Evolutionary conservation across 1,140 invertebrate genomes (phyloP).

Genomic region (Phymorhynchus buccinoides): DNA sequence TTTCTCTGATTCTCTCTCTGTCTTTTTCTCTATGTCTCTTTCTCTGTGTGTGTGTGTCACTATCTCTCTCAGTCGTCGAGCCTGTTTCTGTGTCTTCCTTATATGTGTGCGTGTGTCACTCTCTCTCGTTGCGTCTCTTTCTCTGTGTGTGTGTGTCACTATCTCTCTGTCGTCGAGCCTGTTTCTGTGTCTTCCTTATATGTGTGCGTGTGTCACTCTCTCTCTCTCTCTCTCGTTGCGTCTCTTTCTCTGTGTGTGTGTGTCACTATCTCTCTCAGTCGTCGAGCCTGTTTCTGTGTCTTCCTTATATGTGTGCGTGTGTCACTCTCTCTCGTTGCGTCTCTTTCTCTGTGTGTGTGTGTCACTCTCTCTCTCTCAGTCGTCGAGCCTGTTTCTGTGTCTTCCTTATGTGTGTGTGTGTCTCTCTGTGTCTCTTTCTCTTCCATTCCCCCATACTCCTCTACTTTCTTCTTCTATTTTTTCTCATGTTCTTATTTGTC

Average conservation of each 20-base stretch:
- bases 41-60: neutral
- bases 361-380: neutral
- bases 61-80: too few relatives aligned
- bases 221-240: constrained; percentile 5
- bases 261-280: too few relatives aligned
- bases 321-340: neutral
- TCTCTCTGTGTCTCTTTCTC: neutral
- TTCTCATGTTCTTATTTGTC: too few relatives aligned
- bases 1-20: neutral
- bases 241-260: neutral
- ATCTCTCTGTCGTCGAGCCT: too few relatives aligned
- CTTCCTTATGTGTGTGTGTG: too few relatives aligned
- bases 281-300: too few relatives aligned
- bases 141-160: constrained; percentile 9
- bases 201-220: too few relatives aligned
- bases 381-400: neutral
- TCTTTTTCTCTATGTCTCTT: constrained; percentile 7
- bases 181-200: neutral
- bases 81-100: too few relatives aligned
- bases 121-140: neutral
- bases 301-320: neutral
- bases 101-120: neutral
- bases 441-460: too few relatives aligned
- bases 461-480: too few relatives aligned
- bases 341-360: neutral